Conservation (phyloP, 2,797 vertebrate genomes). For the Sebastes steindachneri region DNA sequence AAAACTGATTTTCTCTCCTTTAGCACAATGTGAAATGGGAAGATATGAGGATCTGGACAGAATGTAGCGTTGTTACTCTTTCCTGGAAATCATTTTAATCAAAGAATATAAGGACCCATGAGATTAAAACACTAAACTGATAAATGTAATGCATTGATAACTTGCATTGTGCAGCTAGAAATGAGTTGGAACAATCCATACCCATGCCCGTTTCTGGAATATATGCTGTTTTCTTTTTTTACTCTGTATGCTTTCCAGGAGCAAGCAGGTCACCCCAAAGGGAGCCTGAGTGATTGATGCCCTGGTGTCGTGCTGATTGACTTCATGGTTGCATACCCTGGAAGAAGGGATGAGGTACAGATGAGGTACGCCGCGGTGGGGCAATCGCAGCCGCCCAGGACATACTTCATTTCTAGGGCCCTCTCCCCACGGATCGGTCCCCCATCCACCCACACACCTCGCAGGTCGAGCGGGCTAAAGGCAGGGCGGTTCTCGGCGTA, state of each 20-base stretch:
- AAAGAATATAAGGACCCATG: slow-evolving; percentile 23
- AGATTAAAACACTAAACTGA: slow-evolving; percentile 53
- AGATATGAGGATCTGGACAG: slow-evolving; percentile 47
- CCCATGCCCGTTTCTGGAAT: slow-evolving; percentile 20
- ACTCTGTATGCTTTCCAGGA: slow-evolving; percentile 60
- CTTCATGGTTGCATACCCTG: slow-evolving; percentile 77
- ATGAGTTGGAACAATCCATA: slow-evolving; percentile 17
- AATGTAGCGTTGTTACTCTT: slow-evolving; percentile 31
- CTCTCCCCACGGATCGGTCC: slow-evolving; percentile 49
- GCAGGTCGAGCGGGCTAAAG: slow-evolving; percentile 65
- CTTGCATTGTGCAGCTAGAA: slow-evolving; percentile 23
- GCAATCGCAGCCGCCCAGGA: slow-evolving; percentile 63
- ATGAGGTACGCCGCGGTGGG: slow-evolving; percentile 55
- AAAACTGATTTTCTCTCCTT: slow-evolving; percentile 50
- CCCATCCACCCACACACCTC: slow-evolving; percentile 58
- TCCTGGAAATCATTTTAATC: slow-evolving; percentile 44
- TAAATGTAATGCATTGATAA: slow-evolving; percentile 38
- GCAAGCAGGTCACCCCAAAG: slow-evolving; percentile 69
- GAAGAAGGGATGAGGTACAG: slow-evolving; percentile 73
- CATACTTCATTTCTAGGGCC: slow-evolving; percentile 59
- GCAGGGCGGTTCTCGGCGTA: slow-evolving; percentile 18
- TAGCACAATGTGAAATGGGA: slow-evolving; percentile 58
- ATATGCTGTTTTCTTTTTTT: slow-evolving; percentile 13
- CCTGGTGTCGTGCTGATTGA: slow-evolving; percentile 77
- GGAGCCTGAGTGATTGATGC: slow-evolving; percentile 78